Evolutionary conservation across 2,113 vertebrate genomes (phyloP).

Genomic region (Chroicocephalus ridibundus): DNA sequence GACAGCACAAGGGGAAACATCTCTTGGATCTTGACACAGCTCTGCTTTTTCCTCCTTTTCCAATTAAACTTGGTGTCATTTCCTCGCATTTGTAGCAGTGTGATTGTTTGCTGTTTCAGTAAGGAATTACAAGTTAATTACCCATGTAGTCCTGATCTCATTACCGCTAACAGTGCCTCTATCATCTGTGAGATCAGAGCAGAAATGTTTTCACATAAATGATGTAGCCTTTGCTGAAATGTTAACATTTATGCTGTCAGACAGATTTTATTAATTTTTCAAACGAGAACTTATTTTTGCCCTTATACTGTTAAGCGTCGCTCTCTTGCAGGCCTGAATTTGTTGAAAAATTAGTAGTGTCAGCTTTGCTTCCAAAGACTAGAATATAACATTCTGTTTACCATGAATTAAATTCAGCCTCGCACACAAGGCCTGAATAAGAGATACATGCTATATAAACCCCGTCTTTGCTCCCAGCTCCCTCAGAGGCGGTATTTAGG

Average conservation of each 20-base stretch:
- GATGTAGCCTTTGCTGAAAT: background rate
- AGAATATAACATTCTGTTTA: background rate
- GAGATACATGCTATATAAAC: rapidly evolving
- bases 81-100: background rate
- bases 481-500: background rate
- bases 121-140: slow-evolving; percentile 1
- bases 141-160: background rate
- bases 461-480: rapidly evolving
- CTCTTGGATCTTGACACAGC: background rate
- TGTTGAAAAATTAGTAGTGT: background rate
- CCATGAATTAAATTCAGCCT: background rate
- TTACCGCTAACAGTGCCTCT: background rate
- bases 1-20: background rate
- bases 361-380: background rate
- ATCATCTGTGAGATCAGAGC: background rate
- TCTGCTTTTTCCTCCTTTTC: background rate
- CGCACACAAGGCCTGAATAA: background rate
- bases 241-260: background rate
- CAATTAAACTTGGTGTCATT: background rate
- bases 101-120: background rate
- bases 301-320: background rate
- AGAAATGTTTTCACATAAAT: background rate
- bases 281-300: background rate
- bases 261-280: background rate
- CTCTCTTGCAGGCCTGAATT: background rate